Base-by-base conservation (phyloP, 1,140 invertebrate genomes). In the Drosophila ficusphila region DNA sequence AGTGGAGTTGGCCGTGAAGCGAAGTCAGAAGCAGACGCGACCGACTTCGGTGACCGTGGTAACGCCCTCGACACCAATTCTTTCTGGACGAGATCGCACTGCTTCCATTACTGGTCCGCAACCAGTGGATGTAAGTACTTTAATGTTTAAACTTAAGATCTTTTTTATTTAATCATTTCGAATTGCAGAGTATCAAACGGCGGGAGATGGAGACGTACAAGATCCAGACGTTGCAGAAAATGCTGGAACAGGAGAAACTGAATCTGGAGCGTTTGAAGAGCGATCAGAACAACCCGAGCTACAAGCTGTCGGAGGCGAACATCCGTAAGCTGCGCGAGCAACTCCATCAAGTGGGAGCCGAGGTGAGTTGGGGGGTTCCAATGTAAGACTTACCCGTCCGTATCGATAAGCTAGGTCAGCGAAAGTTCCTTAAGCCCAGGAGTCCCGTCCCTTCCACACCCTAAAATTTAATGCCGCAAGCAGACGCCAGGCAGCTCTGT, bases 21-120 rank as follows among this genome's bases (percentile, higher is more conserved):
- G 91, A 27, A 91, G 76, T 49, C 83, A 85, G 7, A 91, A 91
- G 38, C 72, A 90, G 68, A 61, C 79, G 7, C 76, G 90, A 19
- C 90, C 90, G n/a, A 69, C 75, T 3, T 91, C 90, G 1, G 83
- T 91, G 4, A 77, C 78, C 16, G 74, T 90, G 39, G 82, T 90
- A 16, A 67, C 62, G 27, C 85, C 90, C 3, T 76, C 86, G 11
- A 91, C 90, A 4, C 89, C 91, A 4, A 62, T 91, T 25, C 65
- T 90, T n/a, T 90, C 89, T 3, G 81, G 81, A 38, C 61, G 91
- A 4, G 90, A 91, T 85, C 83, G 90, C 2, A 91, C 90, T 0
- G 85, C 88, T 7, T 93, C 94, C 27, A 97, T 98, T 70, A 98
- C 97, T 11, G 96, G 95, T 11, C 97, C 97, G 3, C 95, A 97